These are phyloP conservation scores for Onychostoma macrolepis DNA, from an alignment of 2,113 vertebrate species.

Conservation along the genomic window DNA sequence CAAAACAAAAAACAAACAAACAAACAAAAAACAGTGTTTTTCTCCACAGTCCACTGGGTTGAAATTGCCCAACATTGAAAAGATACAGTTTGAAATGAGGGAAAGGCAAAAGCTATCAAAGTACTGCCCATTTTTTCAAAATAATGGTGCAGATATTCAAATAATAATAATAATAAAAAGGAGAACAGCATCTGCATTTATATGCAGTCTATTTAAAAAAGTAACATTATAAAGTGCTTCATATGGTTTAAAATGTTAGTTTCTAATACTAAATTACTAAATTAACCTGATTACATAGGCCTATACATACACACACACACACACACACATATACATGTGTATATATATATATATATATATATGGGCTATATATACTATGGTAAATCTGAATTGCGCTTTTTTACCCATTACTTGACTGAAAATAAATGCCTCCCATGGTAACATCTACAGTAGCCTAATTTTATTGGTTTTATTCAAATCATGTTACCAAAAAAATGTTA, in stretches of 20 bases:
- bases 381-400: background rate
- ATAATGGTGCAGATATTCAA: background rate
- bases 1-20: background rate
- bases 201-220: background rate
- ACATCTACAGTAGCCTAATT: background rate
- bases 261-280: background rate
- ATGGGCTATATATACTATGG: background rate
- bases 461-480: background rate
- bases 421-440: background rate
- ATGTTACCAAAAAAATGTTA: no score
- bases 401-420: background rate
- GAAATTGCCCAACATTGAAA: background rate
- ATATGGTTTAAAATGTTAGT: background rate
- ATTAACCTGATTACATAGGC: background rate
- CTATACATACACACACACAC: no score
- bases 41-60: background rate
- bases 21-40: no score
- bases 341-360: no score
- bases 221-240: background rate
- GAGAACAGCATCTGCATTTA: background rate
- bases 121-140: background rate
- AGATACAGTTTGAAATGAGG: background rate
- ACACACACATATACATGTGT: no score
- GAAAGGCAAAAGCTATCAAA: background rate
- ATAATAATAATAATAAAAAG: background rate